A percentile compares a stretch with the other conserved stretches of the same genome.
Conservation (phyloP, 53 echinoderm and acorn worm genomes). For the Antedon mediterranea region DNA sequence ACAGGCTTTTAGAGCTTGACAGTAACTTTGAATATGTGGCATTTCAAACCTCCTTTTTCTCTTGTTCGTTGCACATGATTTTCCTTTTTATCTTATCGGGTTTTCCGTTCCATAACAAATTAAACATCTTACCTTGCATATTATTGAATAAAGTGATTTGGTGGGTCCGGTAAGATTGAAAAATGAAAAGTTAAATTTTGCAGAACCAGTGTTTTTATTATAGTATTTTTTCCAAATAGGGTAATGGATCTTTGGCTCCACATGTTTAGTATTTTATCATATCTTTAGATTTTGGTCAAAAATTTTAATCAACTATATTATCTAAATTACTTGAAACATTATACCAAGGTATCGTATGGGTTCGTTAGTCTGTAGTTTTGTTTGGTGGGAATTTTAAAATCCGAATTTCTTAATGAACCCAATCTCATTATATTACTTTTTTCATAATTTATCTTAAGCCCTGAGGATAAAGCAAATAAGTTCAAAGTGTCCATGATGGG, state of each 20-base stretch:
- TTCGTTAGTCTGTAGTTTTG: background rate
- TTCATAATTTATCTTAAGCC: background rate
- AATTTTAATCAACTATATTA: background rate
- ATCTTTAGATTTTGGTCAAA: background rate
- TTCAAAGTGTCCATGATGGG: background rate
- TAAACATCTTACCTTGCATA: no score
- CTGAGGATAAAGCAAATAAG: background rate
- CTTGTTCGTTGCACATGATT: no score
- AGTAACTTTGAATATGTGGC: no score
- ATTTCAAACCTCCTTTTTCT: no score
- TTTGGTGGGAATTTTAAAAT: background rate
- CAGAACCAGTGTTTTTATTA: background rate
- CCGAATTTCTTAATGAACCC: background rate
- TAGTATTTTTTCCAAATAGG: background rate
- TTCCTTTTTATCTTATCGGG: no score
- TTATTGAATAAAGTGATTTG: no score
- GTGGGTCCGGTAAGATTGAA: no score
- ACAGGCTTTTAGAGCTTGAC: no score
- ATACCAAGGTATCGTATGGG: background rate
- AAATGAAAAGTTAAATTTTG: background rate
- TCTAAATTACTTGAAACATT: background rate
- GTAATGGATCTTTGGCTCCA: background rate
- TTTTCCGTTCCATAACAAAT: no score
- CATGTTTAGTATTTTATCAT: background rate
- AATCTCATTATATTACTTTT: background rate